phyloP scores from a whole-genome alignment of 2,113 vertebrate species.

The Leptobrachium ailaonicum region DNA sequence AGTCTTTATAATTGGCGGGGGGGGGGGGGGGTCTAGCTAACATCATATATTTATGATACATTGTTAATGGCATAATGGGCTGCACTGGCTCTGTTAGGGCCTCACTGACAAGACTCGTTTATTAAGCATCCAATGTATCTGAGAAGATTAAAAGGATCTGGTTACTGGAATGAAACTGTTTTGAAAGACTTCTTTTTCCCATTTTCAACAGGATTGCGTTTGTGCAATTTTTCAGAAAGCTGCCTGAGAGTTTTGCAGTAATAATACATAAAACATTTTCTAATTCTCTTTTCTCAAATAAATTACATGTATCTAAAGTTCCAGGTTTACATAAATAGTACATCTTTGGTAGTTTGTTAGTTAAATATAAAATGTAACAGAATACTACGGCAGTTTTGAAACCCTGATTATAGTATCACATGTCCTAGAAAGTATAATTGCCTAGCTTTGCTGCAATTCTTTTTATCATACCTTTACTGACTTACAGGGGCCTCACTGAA shows the following conservation, averaged over 20 bases:
- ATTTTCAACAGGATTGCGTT: slow-evolving; percentile 13
- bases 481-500: too few relatives aligned
- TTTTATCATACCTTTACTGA: too few relatives aligned
- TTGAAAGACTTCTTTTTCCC: slow-evolving; percentile 36
- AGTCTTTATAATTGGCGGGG: too few relatives aligned
- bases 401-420: too few relatives aligned
- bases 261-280: background rate
- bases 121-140: slow-evolving; percentile 27
- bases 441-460: too few relatives aligned
- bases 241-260: background rate
- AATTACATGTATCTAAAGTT: too few relatives aligned
- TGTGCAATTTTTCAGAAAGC: slow-evolving; percentile 11
- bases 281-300: too few relatives aligned
- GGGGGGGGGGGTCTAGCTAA: background rate
- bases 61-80: slow-evolving; percentile 17
- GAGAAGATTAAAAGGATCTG: slow-evolving; percentile 24
- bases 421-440: too few relatives aligned
- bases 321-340: too few relatives aligned
- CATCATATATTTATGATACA: slow-evolving; percentile 6
- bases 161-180: slow-evolving; percentile 28
- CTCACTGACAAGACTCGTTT: slow-evolving; percentile 19
- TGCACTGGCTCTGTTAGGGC: slow-evolving; percentile 24
- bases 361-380: too few relatives aligned
- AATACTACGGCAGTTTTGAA: too few relatives aligned
- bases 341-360: too few relatives aligned